Evolutionary conservation across 2,797 vertebrate genomes (phyloP).

Genomic region (Oryzias dopingdopingensis): DNA sequence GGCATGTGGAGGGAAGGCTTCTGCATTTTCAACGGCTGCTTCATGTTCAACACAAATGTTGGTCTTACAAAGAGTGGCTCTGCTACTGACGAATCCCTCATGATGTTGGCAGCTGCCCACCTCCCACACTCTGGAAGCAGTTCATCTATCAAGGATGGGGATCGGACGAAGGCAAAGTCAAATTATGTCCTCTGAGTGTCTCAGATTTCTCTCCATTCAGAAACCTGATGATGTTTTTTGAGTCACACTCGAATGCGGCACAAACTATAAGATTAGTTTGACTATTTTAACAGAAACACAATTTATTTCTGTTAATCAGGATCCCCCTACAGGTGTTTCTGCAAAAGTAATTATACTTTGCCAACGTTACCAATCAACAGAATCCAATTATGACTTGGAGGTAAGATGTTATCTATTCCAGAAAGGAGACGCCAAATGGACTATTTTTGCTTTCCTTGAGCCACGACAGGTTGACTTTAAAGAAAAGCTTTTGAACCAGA

Average conservation of each 20-base stretch:
- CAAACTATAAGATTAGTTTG: neutral
- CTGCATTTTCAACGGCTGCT: neutral
- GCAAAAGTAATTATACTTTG: constrained; percentile 16
- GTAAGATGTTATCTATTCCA: constrained; percentile 19
- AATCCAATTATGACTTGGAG: constrained; percentile 19
- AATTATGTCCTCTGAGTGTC: constrained; percentile 5
- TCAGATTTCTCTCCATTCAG: neutral
- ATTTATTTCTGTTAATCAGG: constrained; percentile 7
- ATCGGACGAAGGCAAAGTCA: neutral
- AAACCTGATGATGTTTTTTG: neutral
- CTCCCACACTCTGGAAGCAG: neutral
- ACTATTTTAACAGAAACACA: constrained; percentile 7
- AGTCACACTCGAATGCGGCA: neutral
- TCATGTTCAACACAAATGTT: neutral
- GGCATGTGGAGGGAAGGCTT: too few relatives aligned
- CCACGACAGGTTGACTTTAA: too few relatives aligned
- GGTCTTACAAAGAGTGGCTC: neutral
- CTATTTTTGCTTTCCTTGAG: too few relatives aligned
- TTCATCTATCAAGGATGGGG: neutral
- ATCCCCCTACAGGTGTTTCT: constrained; percentile 15
- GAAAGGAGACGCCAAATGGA: neutral
- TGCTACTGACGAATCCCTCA: neutral
- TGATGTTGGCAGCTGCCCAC: neutral
- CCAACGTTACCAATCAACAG: constrained; percentile 7
- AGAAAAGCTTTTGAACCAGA: constrained; percentile 16